Conservation (phyloP, 1,140 invertebrate genomes). For the Ctenoplectra terminalis region DNA sequence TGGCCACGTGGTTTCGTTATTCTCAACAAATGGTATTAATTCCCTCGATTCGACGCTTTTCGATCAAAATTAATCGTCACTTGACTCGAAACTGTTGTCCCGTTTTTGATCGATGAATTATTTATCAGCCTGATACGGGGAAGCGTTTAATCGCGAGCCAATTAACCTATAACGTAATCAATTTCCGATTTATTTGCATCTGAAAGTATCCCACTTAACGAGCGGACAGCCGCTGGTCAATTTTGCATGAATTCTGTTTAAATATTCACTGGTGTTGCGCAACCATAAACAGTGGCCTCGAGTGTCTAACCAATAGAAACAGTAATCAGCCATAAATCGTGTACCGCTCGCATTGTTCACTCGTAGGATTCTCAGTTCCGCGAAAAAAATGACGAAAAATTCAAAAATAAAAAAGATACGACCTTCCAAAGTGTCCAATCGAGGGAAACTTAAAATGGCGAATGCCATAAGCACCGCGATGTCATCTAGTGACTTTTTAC, state of each 20-base stretch:
- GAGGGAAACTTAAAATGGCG: neutral
- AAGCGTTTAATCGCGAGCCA: neutral
- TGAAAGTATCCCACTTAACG: neutral
- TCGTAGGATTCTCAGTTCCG: neutral
- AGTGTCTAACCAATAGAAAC: neutral
- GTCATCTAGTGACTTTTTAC: neutral
- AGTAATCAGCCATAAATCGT: neutral
- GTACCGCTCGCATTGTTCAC: neutral
- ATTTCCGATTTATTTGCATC: neutral
- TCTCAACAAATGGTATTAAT: neutral
- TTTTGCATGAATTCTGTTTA: slow-evolving; percentile 10
- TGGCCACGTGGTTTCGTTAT: neutral
- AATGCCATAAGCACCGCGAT: too few species aligned
- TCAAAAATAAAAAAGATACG: neutral
- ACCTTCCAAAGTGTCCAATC: neutral
- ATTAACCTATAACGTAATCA: slow-evolving; percentile 18
- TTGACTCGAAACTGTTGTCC: neutral
- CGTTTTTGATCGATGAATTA: slow-evolving; percentile 2
- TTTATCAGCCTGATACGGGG: neutral
- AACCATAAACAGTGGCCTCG: neutral
- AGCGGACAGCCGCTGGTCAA: neutral
- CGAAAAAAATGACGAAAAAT: too few species aligned
- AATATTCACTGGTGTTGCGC: neutral
- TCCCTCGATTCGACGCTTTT: neutral
- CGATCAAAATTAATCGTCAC: neutral